Evolutionary conservation across 35 echinoderm and acorn worm genomes (phyloP).

Genomic region (Ophiothrix spiculata): DNA sequence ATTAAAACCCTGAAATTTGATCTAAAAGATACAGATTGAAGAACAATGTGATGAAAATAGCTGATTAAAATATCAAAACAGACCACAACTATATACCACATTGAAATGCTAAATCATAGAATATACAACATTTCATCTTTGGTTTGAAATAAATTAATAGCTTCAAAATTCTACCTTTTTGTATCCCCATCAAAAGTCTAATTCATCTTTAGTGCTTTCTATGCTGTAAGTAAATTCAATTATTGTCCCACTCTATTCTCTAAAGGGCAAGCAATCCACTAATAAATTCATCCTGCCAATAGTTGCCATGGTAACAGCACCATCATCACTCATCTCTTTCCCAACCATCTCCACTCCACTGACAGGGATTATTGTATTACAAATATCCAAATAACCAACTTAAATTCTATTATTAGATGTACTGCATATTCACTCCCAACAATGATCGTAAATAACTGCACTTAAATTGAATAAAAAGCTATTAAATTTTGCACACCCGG

Average conservation of each 20-base stretch:
- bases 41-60: too few species aligned
- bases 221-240: not conserved
- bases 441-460: too few species aligned
- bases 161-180: not conserved
- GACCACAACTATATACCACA: too few species aligned
- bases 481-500: too few species aligned
- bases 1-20: too few species aligned
- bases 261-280: not conserved
- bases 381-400: not conserved
- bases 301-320: not conserved
- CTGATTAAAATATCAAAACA: too few species aligned
- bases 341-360: not conserved
- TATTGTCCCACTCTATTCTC: too few species aligned
- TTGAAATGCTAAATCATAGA: too few species aligned
- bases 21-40: too few species aligned
- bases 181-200: not conserved
- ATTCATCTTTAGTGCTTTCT: not conserved
- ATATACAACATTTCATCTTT: too few species aligned
- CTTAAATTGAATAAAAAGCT: too few species aligned
- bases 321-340: not conserved
- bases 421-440: not conserved
- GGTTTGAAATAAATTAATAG: too few species aligned
- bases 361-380: not conserved
- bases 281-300: constrained; percentile 2
- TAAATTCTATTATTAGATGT: not conserved